Evolutionary conservation across 2,888 invertebrate species (phyloP).

Genomic region (Latrodectus hesperus): DNA sequence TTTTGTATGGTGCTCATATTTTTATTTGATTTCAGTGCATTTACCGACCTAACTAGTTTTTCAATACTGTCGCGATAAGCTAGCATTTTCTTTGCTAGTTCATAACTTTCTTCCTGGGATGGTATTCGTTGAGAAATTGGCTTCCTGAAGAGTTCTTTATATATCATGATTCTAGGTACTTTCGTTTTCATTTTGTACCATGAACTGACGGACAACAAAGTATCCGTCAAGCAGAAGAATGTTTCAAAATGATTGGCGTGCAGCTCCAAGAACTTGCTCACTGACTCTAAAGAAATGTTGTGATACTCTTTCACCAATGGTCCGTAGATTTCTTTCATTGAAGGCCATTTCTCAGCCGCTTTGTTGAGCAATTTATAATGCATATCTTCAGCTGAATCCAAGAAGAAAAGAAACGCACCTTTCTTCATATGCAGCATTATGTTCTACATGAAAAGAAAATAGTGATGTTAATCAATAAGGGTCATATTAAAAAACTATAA

Average conservation of each 20-base stretch:
- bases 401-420: constrained; percentile 1
- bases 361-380: not conserved
- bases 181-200: not conserved
- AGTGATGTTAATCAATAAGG: too few species aligned
- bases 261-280: not conserved
- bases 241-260: not conserved
- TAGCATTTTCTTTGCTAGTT: too few species aligned
- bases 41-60: too few species aligned
- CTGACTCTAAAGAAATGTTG: constrained; percentile 1
- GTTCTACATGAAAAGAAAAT: not conserved
- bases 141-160: too few species aligned
- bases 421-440: constrained; percentile 1
- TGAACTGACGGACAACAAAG: not conserved
- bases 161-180: not conserved
- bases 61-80: too few species aligned
- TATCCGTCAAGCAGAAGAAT: not conserved
- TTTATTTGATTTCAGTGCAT: too few species aligned
- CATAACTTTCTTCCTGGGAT: too few species aligned
- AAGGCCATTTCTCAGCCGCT: not conserved
- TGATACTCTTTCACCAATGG: not conserved
- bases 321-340: constrained; percentile 10
- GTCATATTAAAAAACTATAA: too few species aligned
- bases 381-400: constrained; percentile 1
- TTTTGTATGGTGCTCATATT: too few species aligned
- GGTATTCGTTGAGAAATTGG: too few species aligned